phyloP scores from a whole-genome alignment of 2,888 invertebrate species.

The Ptychoptera contaminata region DNA sequence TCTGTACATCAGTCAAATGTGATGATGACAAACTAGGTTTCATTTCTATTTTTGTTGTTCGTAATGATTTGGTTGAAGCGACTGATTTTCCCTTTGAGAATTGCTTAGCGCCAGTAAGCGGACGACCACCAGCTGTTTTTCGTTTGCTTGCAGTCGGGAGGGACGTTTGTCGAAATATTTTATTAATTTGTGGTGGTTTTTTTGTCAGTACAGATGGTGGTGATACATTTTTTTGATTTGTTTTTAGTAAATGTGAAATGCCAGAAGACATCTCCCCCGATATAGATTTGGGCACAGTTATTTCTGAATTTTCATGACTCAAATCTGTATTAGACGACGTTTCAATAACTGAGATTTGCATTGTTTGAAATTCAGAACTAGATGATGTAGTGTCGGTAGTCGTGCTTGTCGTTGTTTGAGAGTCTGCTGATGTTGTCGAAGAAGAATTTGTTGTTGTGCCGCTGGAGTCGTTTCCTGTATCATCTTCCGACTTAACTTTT shows the following conservation, averaged over 20 bases:
- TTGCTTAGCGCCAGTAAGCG: neutral
- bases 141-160: conserved; percentile 11
- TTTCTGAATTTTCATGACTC: neutral
- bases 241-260: too few species aligned
- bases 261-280: conserved; percentile 11
- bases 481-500: conserved; percentile 11
- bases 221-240: too few species aligned
- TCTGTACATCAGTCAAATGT: neutral
- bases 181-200: conserved; percentile 9
- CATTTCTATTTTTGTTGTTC: neutral
- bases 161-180: conserved; percentile 11
- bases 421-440: neutral
- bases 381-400: too few species aligned
- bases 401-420: too few species aligned
- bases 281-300: conserved; percentile 13
- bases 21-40: neutral
- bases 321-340: neutral
- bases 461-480: conserved; percentile 17
- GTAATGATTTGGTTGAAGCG: neutral
- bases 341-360: neutral
- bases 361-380: too few species aligned
- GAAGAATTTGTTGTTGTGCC: conserved; percentile 10
- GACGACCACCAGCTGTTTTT: conserved; percentile 9
- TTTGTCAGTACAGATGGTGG: neutral
- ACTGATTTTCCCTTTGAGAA: neutral